Percentiles rank a stretch among this genome's conserved stretches.
Conservation (phyloP, 2,888 invertebrate genomes). For the Nemurella pictetii region DNA sequence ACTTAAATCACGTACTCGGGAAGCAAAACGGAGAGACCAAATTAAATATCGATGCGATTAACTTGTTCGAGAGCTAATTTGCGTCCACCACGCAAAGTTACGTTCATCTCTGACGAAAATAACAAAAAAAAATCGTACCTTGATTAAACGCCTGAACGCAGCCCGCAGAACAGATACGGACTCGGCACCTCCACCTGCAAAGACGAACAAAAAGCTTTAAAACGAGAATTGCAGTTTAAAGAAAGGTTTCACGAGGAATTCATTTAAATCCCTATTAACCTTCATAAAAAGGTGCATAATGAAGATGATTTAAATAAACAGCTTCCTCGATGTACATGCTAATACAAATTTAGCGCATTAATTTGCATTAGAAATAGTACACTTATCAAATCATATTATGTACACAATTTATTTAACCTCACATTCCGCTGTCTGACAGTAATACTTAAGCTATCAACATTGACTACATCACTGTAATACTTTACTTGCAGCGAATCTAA, state of each 20-base stretch:
- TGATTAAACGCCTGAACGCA: background rate
- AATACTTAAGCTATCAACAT: background rate
- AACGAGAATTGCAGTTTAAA: background rate
- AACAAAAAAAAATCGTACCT: too few relatives aligned
- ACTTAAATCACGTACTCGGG: too few relatives aligned
- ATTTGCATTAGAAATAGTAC: background rate
- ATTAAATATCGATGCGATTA: background rate
- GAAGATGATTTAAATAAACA: too few relatives aligned
- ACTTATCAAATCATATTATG: background rate
- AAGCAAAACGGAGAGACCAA: background rate
- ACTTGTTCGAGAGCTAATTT: background rate
- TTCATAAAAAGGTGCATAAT: background rate
- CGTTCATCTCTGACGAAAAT: background rate
- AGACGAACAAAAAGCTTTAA: background rate
- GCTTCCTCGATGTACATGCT: too few relatives aligned
- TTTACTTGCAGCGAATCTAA: background rate
- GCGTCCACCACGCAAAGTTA: background rate
- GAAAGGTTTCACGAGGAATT: too few relatives aligned
- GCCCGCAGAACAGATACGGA: background rate
- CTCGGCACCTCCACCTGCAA: background rate
- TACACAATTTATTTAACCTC: background rate
- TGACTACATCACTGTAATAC: background rate
- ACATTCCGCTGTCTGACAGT: background rate
- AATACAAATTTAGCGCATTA: background rate
- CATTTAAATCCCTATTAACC: too few relatives aligned